These are phyloP conservation scores for Scartelaos histophorus DNA, from an alignment of 2,113 vertebrate genomes.

Conservation along the genomic window DNA sequence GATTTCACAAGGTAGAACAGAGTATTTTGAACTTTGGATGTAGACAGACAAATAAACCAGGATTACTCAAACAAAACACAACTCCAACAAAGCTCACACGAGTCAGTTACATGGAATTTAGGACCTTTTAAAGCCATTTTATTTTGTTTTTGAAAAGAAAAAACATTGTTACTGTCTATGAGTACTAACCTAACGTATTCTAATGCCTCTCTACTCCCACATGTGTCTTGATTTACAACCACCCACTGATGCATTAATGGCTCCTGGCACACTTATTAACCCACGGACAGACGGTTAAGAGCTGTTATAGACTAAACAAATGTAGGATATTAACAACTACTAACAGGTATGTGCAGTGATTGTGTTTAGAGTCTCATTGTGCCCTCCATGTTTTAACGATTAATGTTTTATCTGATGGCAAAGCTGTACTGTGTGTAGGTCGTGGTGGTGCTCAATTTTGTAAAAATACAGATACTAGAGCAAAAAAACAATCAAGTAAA, in stretches of 20 bases:
- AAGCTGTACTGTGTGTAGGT: neutral
- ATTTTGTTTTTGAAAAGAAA: too few relatives aligned
- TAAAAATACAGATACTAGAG: too few relatives aligned
- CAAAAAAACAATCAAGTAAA: too few relatives aligned
- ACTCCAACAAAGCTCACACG: too few relatives aligned
- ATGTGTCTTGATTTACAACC: neutral
- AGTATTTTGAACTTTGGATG: too few relatives aligned
- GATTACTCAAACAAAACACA: too few relatives aligned
- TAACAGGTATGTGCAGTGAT: neutral
- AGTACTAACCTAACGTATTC: neutral
- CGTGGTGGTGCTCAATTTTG: too few relatives aligned
- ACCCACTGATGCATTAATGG: conserved; percentile 1
- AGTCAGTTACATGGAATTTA: too few relatives aligned
- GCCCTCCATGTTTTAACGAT: neutral
- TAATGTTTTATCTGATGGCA: neutral
- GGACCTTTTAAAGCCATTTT: too few relatives aligned
- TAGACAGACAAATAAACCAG: too few relatives aligned
- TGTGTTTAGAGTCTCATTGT: neutral
- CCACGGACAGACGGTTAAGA: neutral
- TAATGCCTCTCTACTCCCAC: conserved; percentile 1
- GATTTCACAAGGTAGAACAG: too few relatives aligned
- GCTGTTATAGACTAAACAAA: neutral
- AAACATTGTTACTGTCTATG: neutral
- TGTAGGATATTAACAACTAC: neutral
- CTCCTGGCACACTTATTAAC: neutral